Evolutionary conservation across 2,888 invertebrate genomes (phyloP).

Genomic region (Pemphredon lugubris): DNA sequence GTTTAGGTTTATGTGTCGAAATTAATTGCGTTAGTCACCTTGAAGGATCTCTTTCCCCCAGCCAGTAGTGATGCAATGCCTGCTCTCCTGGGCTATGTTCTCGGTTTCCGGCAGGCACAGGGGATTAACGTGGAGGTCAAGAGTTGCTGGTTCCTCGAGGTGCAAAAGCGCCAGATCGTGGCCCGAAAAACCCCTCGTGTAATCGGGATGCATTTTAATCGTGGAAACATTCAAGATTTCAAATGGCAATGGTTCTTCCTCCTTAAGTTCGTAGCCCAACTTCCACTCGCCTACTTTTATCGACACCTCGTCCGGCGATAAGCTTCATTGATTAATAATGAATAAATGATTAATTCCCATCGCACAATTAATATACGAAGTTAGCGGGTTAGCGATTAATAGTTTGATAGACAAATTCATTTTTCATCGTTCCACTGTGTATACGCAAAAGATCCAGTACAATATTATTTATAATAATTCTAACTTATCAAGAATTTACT

Average conservation of each 20-base stretch:
- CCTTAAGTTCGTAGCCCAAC: conserved; percentile 85
- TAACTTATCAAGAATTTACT: too few species aligned
- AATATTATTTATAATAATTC: too few species aligned
- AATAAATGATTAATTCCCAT: too few species aligned
- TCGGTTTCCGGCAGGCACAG: conserved; percentile 85
- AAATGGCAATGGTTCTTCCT: conserved; percentile 89
- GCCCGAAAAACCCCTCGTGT: conserved; percentile 83
- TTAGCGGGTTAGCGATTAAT: too few species aligned
- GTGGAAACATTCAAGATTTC: conserved; percentile 88
- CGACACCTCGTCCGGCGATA: conserved; percentile 85
- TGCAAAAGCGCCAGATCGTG: conserved; percentile 89
- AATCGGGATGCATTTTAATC: conserved; percentile 88
- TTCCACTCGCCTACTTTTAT: conserved; percentile 93
- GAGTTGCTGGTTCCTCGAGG: conserved; percentile 83
- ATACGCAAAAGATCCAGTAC: too few species aligned
- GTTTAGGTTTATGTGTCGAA: too few species aligned
- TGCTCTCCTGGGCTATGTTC: conserved; percentile 57
- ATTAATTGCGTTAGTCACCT: too few species aligned
- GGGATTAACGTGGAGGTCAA: conserved; percentile 88
- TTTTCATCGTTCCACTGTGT: too few species aligned
- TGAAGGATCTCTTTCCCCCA: conserved; percentile 91
- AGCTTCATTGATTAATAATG: too few species aligned
- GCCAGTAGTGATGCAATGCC: conserved; percentile 89
- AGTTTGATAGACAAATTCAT: too few species aligned
- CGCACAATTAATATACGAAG: too few species aligned